Evolutionary conservation across 1,140 invertebrate genomes (phyloP).

Genomic region (Coptotermes formosanus): DNA sequence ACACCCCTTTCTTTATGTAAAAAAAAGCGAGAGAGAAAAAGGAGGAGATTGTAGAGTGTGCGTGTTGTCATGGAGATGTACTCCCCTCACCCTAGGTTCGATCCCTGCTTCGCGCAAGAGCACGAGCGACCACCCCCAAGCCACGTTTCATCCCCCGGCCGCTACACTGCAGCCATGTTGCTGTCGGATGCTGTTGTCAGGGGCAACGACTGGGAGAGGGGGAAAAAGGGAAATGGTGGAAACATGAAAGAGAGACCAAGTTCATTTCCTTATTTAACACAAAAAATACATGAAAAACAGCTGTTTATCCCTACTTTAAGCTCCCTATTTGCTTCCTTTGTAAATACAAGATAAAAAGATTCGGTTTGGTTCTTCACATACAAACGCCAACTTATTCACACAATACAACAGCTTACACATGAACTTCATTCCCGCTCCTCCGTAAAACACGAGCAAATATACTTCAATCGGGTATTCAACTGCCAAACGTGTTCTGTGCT

Average conservation of each 20-base stretch:
- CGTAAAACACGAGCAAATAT: too few relatives aligned
- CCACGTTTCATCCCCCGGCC: conserved; percentile 6
- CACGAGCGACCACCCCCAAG: neutral
- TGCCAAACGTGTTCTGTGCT: too few relatives aligned
- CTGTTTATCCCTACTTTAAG: neutral
- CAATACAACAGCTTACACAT: neutral
- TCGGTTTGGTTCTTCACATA: neutral
- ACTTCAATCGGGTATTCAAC: too few relatives aligned
- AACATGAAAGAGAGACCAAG: conserved; percentile 7
- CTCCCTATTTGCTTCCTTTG: neutral
- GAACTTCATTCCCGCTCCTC: too few relatives aligned
- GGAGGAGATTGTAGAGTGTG: neutral
- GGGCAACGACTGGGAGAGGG: neutral
- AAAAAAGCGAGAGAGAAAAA: neutral
- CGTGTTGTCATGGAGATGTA: neutral
- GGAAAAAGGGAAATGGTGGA: neutral
- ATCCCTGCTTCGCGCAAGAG: conserved; percentile 7
- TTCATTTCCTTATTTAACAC: conserved; percentile 8
- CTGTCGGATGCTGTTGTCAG: conserved; percentile 13
- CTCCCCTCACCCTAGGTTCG: neutral
- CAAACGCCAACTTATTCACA: neutral
- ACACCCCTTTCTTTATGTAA: neutral
- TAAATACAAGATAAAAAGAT: neutral
- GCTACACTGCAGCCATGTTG: neutral
- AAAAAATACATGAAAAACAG: neutral